Evolutionary conservation across 2,113 vertebrate species (phyloP).

Genomic region (Rhegmatorhina hoffmannsi): DNA sequence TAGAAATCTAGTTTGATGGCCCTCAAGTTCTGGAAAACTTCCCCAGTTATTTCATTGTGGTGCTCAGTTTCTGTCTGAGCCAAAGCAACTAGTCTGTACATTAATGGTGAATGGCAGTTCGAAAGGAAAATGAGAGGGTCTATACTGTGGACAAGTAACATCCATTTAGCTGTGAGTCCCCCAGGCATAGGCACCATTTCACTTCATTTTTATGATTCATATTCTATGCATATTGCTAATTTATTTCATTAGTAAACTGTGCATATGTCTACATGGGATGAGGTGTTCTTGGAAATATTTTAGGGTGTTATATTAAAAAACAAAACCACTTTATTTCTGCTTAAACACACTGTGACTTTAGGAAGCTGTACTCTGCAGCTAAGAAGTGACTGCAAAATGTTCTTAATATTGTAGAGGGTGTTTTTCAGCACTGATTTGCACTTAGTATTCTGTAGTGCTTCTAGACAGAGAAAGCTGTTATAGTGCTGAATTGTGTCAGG

Average conservation of each 20-base stretch:
- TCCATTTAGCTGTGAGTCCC: too few species aligned
- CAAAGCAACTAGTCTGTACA: background rate
- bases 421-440: background rate
- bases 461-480: background rate
- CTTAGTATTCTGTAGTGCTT: background rate
- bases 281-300: background rate
- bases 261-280: background rate
- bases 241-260: background rate
- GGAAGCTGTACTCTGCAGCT: background rate
- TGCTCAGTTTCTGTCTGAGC: background rate
- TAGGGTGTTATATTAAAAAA: background rate
- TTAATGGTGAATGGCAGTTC: background rate
- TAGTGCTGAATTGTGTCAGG: background rate
- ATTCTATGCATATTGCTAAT: background rate
- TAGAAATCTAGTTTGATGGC: background rate
- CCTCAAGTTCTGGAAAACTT: background rate
- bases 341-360: background rate
- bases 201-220: background rate
- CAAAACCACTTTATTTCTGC: background rate
- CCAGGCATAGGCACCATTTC: background rate
- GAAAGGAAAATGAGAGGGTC: fast-evolving
- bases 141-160: background rate
- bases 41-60: background rate
- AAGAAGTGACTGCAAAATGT: background rate
- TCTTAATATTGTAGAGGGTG: background rate